Percentiles rank a stretch among this genome's conserved stretches.
These are phyloP conservation scores for Cephonodes hylas DNA, from an alignment of 2,888 invertebrate genomes.

Conservation along the genomic window DNA sequence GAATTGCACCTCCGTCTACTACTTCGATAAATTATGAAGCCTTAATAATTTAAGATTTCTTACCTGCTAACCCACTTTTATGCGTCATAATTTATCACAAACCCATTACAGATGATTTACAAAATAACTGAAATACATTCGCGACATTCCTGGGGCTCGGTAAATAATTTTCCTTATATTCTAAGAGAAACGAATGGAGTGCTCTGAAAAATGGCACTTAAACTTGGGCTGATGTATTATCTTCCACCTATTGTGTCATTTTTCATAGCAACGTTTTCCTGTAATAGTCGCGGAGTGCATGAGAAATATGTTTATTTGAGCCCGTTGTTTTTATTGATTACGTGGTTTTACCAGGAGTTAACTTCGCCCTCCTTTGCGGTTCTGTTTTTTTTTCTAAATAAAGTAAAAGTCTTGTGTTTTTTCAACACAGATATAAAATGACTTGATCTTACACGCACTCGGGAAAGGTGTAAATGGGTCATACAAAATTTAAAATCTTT, in stretches of 20 bases:
- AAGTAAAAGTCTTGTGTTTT: too few relatives aligned
- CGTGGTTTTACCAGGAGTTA: neutral
- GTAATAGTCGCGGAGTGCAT: neutral
- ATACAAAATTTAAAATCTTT: too few relatives aligned
- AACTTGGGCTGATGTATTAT: neutral
- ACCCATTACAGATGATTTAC: neutral
- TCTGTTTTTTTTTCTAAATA: too few relatives aligned
- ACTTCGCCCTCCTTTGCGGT: too few relatives aligned
- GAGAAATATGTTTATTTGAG: neutral
- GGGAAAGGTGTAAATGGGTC: too few relatives aligned
- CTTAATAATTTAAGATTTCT: too few relatives aligned
- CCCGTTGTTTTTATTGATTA: neutral
- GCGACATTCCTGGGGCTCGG: neutral
- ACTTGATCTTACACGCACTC: too few relatives aligned
- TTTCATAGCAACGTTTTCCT: neutral
- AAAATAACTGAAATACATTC: neutral
- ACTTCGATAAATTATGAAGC: too few relatives aligned
- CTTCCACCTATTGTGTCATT: neutral
- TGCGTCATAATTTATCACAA: neutral
- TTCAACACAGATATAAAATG: too few relatives aligned
- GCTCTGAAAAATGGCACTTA: constrained; percentile 5
- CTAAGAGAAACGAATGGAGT: neutral
- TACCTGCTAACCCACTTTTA: neutral
- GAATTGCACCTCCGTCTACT: too few relatives aligned
- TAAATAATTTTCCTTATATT: neutral